These are phyloP conservation scores for Lepeophtheirus nordmannii DNA, from an alignment of 2,888 invertebrate genomes.

Conservation along the genomic window DNA sequence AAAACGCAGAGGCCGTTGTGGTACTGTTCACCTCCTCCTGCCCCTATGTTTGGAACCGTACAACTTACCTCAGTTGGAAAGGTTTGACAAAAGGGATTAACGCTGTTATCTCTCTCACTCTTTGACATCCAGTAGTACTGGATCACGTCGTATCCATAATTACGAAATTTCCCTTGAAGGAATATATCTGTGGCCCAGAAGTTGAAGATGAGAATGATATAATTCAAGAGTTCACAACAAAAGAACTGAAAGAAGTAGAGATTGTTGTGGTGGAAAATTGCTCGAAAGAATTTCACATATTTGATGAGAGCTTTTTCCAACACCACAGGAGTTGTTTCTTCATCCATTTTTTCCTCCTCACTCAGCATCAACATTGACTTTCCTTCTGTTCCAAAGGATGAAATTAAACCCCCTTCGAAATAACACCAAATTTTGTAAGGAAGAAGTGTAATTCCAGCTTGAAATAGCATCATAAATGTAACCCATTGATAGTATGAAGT, in stretches of 20 bases:
- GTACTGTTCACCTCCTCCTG: constrained; percentile 20
- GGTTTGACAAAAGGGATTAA: constrained; percentile 13
- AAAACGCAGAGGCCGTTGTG: constrained; percentile 17
- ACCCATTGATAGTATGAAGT: constrained; percentile 22
- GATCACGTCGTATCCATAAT: constrained; percentile 5
- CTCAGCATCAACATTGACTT: constrained; percentile 5
- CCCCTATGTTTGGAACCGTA: constrained; percentile 23
- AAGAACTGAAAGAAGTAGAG: constrained; percentile 15
- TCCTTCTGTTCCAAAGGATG: constrained; percentile 16
- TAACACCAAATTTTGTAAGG: constrained; percentile 10
- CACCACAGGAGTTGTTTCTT: neutral
- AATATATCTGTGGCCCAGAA: constrained; percentile 8
- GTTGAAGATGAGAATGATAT: constrained; percentile 13
- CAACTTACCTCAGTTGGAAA: constrained; percentile 23
- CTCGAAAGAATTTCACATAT: constrained; percentile 15
- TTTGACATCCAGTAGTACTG: neutral
- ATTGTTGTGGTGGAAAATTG: constrained; percentile 18
- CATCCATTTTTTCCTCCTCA: constrained; percentile 22
- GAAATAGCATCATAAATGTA: constrained; percentile 17
- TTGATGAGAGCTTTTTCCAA: constrained; percentile 14
- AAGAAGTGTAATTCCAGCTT: constrained; percentile 12
- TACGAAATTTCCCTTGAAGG: constrained; percentile 10
- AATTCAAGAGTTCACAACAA: constrained; percentile 12
- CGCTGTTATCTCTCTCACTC: neutral
- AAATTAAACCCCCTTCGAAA: constrained; percentile 20